Evolutionary conservation across 2,888 invertebrate species (phyloP), one percentile per base, ranked within the genome.

Genomic region (Drosophila parthenogenetica): DNA sequence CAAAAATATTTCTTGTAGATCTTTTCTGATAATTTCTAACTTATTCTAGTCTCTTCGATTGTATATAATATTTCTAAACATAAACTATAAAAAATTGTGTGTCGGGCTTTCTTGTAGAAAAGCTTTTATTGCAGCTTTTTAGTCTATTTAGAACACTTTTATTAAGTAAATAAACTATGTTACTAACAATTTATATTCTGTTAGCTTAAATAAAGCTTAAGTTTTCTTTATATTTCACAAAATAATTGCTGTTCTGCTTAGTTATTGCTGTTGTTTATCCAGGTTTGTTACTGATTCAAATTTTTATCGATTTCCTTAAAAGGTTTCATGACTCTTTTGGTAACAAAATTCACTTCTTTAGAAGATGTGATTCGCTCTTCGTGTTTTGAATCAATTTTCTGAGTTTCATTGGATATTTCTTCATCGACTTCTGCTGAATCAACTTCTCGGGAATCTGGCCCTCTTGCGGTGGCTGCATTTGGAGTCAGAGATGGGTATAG

Each of bases 391-490:
- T 35, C 3, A 11, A 11, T 13, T 35, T 35, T 13, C 2, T 11
- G 35, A 1, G 2, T 35, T 35, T 13, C 35, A 3, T 35, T 35
- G 4, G 13, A 13, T 35, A 35, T 11, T 35, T 35, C 13, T 11
- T 35, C 13, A 7, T 13, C 13, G 35, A 35, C 35, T 35, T 35
- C 35, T 0, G 35, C 35, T 35, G 49, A 49, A 11, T 49, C 32
- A 11, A 49, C 49, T 49, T 49, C 35, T 3, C n/a, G 32, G 10
- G 49, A 49, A 35, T 49, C 17, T 11, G 49, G n/a, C n/a, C n/a
- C n/a, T n/a, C n/a, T n/a, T n/a, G n/a, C n/a, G n/a, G n/a, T n/a
- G n/a, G n/a, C n/a, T n/a, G n/a, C n/a, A n/a, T n/a, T n/a, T n/a
- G n/a, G n/a, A n/a, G n/a, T n/a, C n/a, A n/a, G n/a, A n/a, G n/a